phyloP scores from a whole-genome alignment of 2,888 invertebrate species.

The Myopa tessellatipennis region DNA sequence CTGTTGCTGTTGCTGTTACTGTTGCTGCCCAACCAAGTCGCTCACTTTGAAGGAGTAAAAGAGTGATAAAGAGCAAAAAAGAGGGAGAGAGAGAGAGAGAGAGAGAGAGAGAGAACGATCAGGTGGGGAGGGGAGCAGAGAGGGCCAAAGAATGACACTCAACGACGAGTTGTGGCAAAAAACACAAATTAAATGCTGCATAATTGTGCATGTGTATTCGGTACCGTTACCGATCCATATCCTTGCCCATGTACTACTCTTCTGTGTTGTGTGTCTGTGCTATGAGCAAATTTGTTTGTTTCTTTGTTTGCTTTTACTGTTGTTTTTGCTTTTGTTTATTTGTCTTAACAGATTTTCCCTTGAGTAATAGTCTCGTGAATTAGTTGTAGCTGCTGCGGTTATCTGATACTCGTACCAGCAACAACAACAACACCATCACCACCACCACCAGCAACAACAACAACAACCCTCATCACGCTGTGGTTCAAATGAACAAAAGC shows the following conservation, averaged over 20 bases:
- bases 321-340: neutral
- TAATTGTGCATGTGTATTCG: constrained; percentile 27
- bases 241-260: neutral
- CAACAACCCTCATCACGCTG: neutral
- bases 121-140: neutral
- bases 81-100: too few relatives aligned
- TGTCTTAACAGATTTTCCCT: constrained; percentile 30
- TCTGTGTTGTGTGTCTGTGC: neutral
- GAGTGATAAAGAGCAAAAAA: too few relatives aligned
- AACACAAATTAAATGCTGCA: constrained; percentile 35
- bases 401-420: neutral
- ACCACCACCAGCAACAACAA: neutral
- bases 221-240: constrained; percentile 13
- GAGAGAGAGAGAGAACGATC: too few relatives aligned
- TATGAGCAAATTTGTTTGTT: neutral
- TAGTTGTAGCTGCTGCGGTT: constrained; percentile 29
- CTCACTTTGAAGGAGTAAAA: neutral
- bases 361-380: constrained; percentile 37
- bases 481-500: neutral
- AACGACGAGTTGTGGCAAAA: constrained; percentile 19
- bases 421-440: constrained; percentile 8
- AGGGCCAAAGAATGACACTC: neutral
- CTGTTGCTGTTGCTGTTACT: neutral
- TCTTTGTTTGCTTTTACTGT: neutral
- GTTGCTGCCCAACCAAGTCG: constrained; percentile 6